Conservation (phyloP, 2,888 invertebrate genomes). For the Blera fallax region DNA sequence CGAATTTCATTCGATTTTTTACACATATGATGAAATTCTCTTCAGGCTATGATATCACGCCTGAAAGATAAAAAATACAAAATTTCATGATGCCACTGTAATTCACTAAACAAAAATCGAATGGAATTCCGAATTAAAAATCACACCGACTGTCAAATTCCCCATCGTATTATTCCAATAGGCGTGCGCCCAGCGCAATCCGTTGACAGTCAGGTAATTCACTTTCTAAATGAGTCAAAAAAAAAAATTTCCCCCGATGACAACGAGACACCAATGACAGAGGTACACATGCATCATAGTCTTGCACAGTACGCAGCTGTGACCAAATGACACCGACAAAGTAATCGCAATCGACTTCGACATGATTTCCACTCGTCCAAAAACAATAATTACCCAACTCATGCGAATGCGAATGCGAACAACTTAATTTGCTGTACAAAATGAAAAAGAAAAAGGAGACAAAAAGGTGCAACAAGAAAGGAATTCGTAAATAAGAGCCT, state of each 20-base stretch:
- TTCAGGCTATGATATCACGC: neutral
- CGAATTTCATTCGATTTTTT: neutral
- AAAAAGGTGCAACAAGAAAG: neutral
- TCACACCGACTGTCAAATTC: slow-evolving; percentile 11
- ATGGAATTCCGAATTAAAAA: neutral
- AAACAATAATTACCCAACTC: slow-evolving; percentile 52
- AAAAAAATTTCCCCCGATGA: slow-evolving; percentile 30
- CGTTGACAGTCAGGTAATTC: slow-evolving; percentile 44
- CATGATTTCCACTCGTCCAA: slow-evolving; percentile 33
- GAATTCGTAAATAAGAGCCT: slow-evolving; percentile 19
- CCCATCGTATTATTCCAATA: slow-evolving; percentile 9
- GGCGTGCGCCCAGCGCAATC: neutral
- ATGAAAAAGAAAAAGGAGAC: neutral
- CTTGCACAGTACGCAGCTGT: slow-evolving; percentile 47
- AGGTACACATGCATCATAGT: slow-evolving; percentile 14
- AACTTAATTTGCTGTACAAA: slow-evolving; percentile 56
- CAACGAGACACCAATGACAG: slow-evolving; percentile 1
- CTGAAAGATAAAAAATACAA: neutral
- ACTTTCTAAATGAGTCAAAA: slow-evolving; percentile 61
- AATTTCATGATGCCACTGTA: neutral
- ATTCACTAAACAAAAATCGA: neutral
- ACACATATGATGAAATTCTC: neutral
- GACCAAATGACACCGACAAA: slow-evolving; percentile 42
- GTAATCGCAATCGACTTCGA: slow-evolving; percentile 16
- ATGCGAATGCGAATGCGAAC: slow-evolving; percentile 49